Evolutionary conservation across 2,797 vertebrate genomes (phyloP), one percentile per base, ranked within the genome.

Genomic region (Xerus rutilus): DNA sequence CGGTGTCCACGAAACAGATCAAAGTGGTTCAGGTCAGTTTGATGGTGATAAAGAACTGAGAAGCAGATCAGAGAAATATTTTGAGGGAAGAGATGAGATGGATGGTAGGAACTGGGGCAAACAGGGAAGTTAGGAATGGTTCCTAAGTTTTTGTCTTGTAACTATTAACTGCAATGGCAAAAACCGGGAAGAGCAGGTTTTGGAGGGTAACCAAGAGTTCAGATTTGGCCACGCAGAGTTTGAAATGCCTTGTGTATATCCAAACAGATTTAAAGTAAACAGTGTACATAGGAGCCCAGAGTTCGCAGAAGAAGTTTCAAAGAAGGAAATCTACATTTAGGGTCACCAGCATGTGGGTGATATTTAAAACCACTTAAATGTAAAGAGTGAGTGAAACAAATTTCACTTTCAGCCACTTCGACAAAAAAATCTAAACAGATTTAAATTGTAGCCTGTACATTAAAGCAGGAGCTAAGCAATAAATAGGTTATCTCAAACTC

Each of bases 301-400:
- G 39, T 30, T 73, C 30, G 43, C 35, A 64, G 14, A 76, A 54
- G 32, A 72, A 32, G 57, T 62, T 86, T 77, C 47, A 83, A 93
- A 95, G 54, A 49, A 65, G 86, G 57, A 96, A 78, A 77, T 47
- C 32, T 49, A 25, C 21, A 77, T 5, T 25, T 64, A 69, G 39
- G 43, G 15, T 28, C 28, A 86, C 45, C 8, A 30, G 86, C 67
- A 76, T 5, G n/a, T 14, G 23, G 45, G 65, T 25, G 10, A 32
- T 69, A 59, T 67, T 91, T 47, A 83, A 81, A 89, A 91, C 67
- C 43, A 57, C 65, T 49, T 79, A 35, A 82, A 73, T 32, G 18
- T 84, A 35, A 85, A 94, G 47, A 86, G 17, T 86, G 17, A 67
- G 52, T 32, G 10, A 94, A 97, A 72, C 86, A 64, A 49, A 86